A percentile compares a stretch with the other conserved stretches of the same genome.
Evolutionary conservation across 2,888 invertebrate genomes (phyloP).

Genomic region (Temnothorax ravouxi): DNA sequence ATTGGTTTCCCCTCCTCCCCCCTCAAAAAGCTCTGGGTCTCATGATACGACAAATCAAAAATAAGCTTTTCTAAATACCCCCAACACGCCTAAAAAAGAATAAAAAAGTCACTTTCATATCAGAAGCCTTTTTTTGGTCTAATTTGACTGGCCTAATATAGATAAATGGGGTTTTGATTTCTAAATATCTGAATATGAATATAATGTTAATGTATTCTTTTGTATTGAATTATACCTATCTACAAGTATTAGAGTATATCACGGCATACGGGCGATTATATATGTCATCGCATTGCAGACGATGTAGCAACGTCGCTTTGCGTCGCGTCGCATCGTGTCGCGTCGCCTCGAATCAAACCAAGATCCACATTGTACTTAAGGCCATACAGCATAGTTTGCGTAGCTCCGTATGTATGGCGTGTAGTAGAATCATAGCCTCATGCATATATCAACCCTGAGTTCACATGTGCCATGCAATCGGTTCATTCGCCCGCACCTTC

Average conservation of each 20-base stretch:
- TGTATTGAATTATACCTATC: conserved; percentile 21
- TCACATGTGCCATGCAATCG: conserved; percentile 55
- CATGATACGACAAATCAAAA: too few species aligned
- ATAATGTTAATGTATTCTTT: not conserved
- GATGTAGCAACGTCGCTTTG: conserved; percentile 17
- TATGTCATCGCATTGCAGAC: conserved; percentile 37
- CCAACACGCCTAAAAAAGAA: too few species aligned
- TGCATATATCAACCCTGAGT: conserved; percentile 19
- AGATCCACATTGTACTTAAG: conserved; percentile 64
- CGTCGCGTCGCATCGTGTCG: conserved; percentile 9
- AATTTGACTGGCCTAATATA: too few species aligned
- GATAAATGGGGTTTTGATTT: not conserved
- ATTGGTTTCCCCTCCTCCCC: too few species aligned
- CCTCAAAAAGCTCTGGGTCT: too few species aligned
- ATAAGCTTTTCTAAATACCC: too few species aligned
- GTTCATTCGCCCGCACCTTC: conserved; percentile 53
- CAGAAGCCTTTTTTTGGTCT: too few species aligned
- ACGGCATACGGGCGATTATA: conserved; percentile 18
- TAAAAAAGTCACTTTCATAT: too few species aligned
- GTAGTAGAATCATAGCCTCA: conserved; percentile 44
- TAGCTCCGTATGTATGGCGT: conserved; percentile 46
- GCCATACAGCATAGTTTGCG: conserved; percentile 62
- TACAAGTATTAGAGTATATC: conserved; percentile 22
- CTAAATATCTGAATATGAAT: not conserved
- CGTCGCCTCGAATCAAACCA: conserved; percentile 57